phyloP scores from a whole-genome alignment of 2,113 vertebrate species.

The Microtus pennsylvanicus region DNA sequence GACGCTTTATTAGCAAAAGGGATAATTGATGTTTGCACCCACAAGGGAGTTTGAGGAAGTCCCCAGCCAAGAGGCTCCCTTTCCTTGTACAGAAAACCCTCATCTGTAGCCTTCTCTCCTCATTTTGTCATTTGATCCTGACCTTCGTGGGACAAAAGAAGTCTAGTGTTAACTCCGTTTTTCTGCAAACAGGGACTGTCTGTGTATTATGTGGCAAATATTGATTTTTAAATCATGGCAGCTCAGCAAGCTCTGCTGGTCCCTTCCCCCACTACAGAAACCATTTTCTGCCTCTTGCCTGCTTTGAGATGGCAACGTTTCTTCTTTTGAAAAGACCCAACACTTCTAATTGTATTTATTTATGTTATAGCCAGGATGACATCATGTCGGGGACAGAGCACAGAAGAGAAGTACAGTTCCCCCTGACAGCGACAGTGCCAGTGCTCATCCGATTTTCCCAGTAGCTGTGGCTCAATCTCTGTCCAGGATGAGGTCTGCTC shows the following conservation, averaged over 20 bases:
- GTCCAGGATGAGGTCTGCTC: background rate
- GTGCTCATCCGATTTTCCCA: constrained; percentile 62
- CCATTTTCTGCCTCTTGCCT: background rate
- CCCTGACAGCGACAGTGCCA: background rate
- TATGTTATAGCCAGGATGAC: background rate
- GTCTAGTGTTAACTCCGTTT: constrained; percentile 27
- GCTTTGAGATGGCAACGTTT: constrained; percentile 61
- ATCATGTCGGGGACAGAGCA: background rate
- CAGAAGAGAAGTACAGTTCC: background rate
- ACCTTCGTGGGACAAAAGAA: constrained; percentile 80
- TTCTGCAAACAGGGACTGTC: constrained; percentile 46
- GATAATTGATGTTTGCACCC: background rate
- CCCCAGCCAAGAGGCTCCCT: constrained; percentile 58
- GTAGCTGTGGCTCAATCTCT: background rate
- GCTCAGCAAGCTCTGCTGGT: constrained; percentile 23
- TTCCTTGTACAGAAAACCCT: constrained; percentile 65
- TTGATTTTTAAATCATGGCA: constrained; percentile 82
- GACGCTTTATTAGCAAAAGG: constrained; percentile 46
- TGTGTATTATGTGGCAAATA: constrained; percentile 81
- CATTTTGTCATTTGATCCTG: constrained; percentile 75
- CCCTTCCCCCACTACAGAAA: background rate
- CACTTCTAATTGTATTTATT: constrained; percentile 55
- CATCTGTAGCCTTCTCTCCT: constrained; percentile 79
- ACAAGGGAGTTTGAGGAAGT: constrained; percentile 77
- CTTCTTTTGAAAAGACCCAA: constrained; percentile 52